Percentiles rank a stretch among this genome's conserved stretches.
Evolutionary conservation across 2,888 invertebrate genomes (phyloP).

Genomic region (Tachina lurida): DNA sequence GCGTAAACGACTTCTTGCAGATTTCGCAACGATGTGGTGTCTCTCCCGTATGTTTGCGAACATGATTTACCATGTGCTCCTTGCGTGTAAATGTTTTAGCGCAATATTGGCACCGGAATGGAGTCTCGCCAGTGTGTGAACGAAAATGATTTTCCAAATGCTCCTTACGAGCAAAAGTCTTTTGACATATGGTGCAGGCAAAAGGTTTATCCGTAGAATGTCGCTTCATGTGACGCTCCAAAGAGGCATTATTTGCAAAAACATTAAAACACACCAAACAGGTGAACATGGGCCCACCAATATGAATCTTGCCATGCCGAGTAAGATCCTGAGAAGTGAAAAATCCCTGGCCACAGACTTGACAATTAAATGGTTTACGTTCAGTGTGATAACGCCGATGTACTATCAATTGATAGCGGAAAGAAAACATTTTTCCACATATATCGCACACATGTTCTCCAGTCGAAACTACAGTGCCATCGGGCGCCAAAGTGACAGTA

Average conservation of each 20-base stretch:
- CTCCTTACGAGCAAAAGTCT: slow-evolving; percentile 93
- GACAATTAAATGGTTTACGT: slow-evolving; percentile 91
- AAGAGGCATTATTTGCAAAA: slow-evolving; percentile 88
- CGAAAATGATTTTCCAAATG: slow-evolving; percentile 94
- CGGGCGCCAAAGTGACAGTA: slow-evolving; percentile 84
- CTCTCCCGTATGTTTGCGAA: slow-evolving; percentile 91
- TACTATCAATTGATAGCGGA: slow-evolving; percentile 93
- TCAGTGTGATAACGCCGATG: slow-evolving; percentile 94
- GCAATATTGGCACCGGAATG: slow-evolving; percentile 92
- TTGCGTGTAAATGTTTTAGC: slow-evolving; percentile 93
- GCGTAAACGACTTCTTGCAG: slow-evolving; percentile 93
- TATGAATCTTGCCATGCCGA: slow-evolving; percentile 92
- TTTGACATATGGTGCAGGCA: slow-evolving; percentile 92
- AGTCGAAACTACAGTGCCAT: slow-evolving; percentile 84
- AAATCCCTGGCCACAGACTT: slow-evolving; percentile 93
- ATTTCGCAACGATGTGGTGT: slow-evolving; percentile 93
- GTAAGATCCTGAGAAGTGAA: slow-evolving; percentile 91
- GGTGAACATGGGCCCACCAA: slow-evolving; percentile 90
- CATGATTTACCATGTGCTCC: slow-evolving; percentile 94
- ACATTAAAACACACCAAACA: slow-evolving; percentile 89
- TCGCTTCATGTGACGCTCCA: slow-evolving; percentile 91
- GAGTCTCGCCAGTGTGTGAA: slow-evolving; percentile 92
- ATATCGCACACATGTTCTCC: slow-evolving; percentile 90
- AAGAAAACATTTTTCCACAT: slow-evolving; percentile 93
- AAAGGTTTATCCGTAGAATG: slow-evolving; percentile 93